Conservation (phyloP, 1,140 invertebrate species). For the Bombus breviceps region DNA sequence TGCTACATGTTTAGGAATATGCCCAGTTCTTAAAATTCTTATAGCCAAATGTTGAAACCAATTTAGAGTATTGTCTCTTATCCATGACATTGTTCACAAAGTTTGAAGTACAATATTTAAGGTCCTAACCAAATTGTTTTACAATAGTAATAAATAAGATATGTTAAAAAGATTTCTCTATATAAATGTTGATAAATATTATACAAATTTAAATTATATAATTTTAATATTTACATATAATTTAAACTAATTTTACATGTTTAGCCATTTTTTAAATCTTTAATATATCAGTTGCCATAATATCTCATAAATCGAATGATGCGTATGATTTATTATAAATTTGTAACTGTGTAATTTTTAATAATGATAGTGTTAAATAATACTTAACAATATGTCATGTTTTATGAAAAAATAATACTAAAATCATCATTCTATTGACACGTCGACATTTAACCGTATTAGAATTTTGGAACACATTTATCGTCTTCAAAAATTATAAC, state of each 20-base stretch:
- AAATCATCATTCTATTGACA: constrained; percentile 38
- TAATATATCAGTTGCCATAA: not conserved
- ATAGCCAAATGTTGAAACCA: constrained; percentile 90
- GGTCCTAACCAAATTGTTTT: not conserved
- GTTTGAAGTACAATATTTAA: not conserved
- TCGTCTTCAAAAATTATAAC: constrained; percentile 1
- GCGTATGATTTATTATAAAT: not conserved
- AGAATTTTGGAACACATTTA: not conserved
- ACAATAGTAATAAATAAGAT: not conserved
- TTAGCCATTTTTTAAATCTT: not conserved
- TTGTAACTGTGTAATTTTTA: not conserved
- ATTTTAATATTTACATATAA: not conserved
- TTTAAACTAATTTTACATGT: not conserved
- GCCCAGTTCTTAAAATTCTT: constrained; percentile 91
- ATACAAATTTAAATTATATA: not conserved
- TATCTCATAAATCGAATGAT: not conserved
- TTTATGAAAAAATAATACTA: constrained; percentile 26
- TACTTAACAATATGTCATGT: not conserved
- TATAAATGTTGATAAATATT: not conserved
- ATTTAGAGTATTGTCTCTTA: constrained; percentile 88
- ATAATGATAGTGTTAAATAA: not conserved
- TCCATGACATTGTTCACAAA: constrained; percentile 88
- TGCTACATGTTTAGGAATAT: constrained; percentile 95
- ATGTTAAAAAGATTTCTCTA: not conserved
- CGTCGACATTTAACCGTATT: constrained; percentile 26